Base-by-base conservation (phyloP, 1,140 invertebrate species). In the Mercenaria mercenaria region DNA sequence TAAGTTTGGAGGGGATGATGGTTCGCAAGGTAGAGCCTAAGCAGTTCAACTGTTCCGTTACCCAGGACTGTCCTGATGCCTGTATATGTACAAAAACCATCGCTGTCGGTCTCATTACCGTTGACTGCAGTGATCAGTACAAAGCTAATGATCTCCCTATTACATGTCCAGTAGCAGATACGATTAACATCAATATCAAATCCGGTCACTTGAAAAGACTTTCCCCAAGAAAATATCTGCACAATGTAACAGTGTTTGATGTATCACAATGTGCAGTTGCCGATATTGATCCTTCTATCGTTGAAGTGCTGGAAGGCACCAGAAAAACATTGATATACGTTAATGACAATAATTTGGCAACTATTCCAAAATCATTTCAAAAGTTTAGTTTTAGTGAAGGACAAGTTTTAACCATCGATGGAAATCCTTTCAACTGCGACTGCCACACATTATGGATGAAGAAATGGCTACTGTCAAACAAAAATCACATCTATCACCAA, bases 51-150 rank as follows among this genome's bases (percentile, higher is more conserved):
- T 81, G 79, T 61, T 81, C 79, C 2, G 52, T 81, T 3, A 61
- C 79, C 20, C 32, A 4, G 29, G 23, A 61, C 11, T 81, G 79
- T 41, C 52, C 79, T 34, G n/a, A 96, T 97, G 32, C n/a, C 8
- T 81, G 79, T 56, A 6, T 6, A 20, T 81, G 79, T 61, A 39
- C 11, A 13, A 15, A 56, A 23, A 81, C 79, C 20, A 32, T 61
- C 10, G 32, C 43, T n/a, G 3, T 61, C 20, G 32, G 61, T 32
- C 23, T 61, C 0, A 61, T 56, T 6, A 61, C 18, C 26, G 56
- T 81, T 1, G 8, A 20, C 2, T 81, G 79, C 34, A n/a, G 37
- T 37, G 11, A 59, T 10, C 0, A 11, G 1, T 81, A 81, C 52
- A 59, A 32, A 4, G 18, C 0, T 0, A 37, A 61, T 23, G 50